Conservation (phyloP, 2,797 vertebrate genomes). For the Chromis chromis region DNA sequence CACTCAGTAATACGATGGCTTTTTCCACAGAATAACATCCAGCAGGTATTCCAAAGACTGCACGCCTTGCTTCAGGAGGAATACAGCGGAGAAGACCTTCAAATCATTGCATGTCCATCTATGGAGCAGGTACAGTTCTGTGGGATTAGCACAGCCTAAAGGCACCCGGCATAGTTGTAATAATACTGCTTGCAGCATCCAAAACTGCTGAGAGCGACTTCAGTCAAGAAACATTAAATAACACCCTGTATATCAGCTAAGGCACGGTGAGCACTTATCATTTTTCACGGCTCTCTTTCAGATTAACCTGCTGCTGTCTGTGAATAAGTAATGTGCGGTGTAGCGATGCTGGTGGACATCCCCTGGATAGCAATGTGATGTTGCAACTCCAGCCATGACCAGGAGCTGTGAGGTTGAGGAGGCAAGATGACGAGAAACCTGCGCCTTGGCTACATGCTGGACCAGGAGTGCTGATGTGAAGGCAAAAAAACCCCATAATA, state of each 20-base stretch:
- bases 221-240: slow-evolving; percentile 49
- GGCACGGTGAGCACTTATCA: slow-evolving; percentile 47
- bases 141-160: slow-evolving; percentile 43
- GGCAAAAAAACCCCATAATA: slow-evolving; percentile 1
- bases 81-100: slow-evolving; percentile 93
- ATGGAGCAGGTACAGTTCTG: slow-evolving; percentile 85
- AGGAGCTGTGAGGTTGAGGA: slow-evolving; percentile 47
- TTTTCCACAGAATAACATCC: slow-evolving; percentile 91
- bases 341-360: slow-evolving; percentile 37
- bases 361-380: slow-evolving; percentile 43
- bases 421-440: slow-evolving; percentile 47
- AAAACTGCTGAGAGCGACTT: slow-evolving; percentile 59
- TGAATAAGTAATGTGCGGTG: slow-evolving; percentile 87
- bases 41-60: slow-evolving; percentile 96
- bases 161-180: slow-evolving; percentile 57
- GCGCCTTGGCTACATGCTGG: slow-evolving; percentile 37
- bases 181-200: slow-evolving; percentile 50
- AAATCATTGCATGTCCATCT: slow-evolving; percentile 96
- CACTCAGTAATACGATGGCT: slow-evolving; percentile 67
- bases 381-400: slow-evolving; percentile 51
- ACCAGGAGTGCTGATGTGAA: slow-evolving; percentile 19
- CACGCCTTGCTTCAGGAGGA: slow-evolving; percentile 94
- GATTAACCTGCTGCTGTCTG: slow-evolving; percentile 93
- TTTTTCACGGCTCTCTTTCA: slow-evolving; percentile 78
- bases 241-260: slow-evolving; percentile 34